Evolutionary conservation across 2,888 invertebrate genomes (phyloP), one percentile per base, ranked within the genome.

Genomic region (Volucella inflata): DNA sequence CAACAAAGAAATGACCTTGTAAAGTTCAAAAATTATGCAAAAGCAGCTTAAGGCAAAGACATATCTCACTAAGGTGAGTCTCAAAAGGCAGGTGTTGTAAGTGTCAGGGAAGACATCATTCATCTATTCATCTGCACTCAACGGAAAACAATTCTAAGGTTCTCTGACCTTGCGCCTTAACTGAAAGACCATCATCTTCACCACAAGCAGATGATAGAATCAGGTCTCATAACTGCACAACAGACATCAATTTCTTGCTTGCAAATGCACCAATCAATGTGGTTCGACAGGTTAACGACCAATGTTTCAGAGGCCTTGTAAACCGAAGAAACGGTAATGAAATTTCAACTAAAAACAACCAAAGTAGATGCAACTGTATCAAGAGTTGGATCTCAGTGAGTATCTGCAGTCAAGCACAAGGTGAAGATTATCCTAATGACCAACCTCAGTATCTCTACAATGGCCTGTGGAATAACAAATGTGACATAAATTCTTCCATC

Each of bases 401-500:
- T 57, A 8, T 57, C 40, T 11, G 40, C 57, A 40, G 40, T 57
- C n/a, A 57, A 57, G n/a, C 17, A 57, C 10, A 59, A 59, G 12
- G 59, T 59, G 17, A 42, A 59, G 17, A 59, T 59, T 12, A 11
- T 21, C 9, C 17, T 59, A 42, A 59, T 40, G 11, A 44, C 8
- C 9, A 59, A 59, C 21, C 59, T 42, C 40, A 44, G 16, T 42
- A 42, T 59, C 40, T 44, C 40, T 17, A 59, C 42, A 38, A 59
- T 17, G 14, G 59, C n/a, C n/a, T n/a, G n/a, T n/a, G n/a, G n/a
- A n/a, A n/a, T n/a, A n/a, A n/a, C 42, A 59, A 42, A 59, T 11
- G 59, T 59, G 8, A 42, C 11, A 40, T 8, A 17, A n/a, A n/a
- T n/a, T n/a, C 59, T 59, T 14, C 42, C 59, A 59, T 59, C 59